Base-by-base conservation (phyloP, 2,888 invertebrate genomes). In the Latheticus oryzae region DNA sequence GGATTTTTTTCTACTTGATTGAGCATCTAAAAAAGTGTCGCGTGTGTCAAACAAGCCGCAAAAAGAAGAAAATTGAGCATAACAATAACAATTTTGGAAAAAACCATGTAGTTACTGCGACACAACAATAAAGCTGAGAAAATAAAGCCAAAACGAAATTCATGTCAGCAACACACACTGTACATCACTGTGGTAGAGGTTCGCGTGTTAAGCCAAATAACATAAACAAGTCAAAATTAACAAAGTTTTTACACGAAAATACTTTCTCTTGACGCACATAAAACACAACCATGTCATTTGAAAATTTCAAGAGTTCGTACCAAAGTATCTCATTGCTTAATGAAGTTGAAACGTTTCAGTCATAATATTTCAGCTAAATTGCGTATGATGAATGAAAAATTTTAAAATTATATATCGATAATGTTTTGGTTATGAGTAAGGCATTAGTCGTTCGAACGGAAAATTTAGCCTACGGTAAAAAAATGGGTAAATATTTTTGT, bases 231-330 rank as follows among this genome's bases (percentile, higher is more conserved):
- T 15, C 42, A 17, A 16, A 42, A 42, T 42, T 42, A 42, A 28
- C 42, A 42, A 40, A 40, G 13, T 40, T 24, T 40, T 40, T 40
- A 28, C 42, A 28, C 42, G 26, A 42, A 42, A 42, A 15, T 42
- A 26, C 16, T 42, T 42, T 24, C 24, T 24, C 24, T 1, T 13
- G 16, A 2, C 2, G 42, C 23, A 23, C 11, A 12, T 24, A 40
- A 13, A 40, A 16, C 24, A 24, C 4, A n/a, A 1, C 11, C 8
- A 3, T 9, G 19, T 40, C 40, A 40, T 24, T 40, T 26, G 12
- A 26, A 40, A 40, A 24, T 23, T 24, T 24, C 3, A 13, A 12
- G 12, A 28, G 12, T 28, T 28, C 11, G 9, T 5, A 28, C 12
- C 28, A 8, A 28, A 24, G 9, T 24, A 23, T 3, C 8, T 23